These are phyloP conservation scores for Lethenteron camtschaticum DNA, from an alignment of 2,113 vertebrate species.

Conservation along the genomic window DNA sequence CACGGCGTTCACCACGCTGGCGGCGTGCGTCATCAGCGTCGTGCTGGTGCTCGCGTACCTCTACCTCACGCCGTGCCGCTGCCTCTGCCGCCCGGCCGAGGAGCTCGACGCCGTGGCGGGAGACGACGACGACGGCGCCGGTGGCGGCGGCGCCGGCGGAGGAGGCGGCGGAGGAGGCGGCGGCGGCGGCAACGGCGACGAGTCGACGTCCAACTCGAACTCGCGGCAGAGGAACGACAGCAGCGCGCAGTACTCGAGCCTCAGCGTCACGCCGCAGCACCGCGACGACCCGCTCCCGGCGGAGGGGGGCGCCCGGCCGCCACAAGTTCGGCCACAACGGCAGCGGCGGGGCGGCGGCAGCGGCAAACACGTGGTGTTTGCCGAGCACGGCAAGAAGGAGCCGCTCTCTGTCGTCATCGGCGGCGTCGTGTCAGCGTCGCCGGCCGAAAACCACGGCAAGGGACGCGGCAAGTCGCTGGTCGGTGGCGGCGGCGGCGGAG, in stretches of 20 bases:
- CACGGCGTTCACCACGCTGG: constrained; percentile 85
- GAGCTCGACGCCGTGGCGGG: constrained; percentile 11
- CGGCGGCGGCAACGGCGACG: background rate
- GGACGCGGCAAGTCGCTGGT: constrained; percentile 61
- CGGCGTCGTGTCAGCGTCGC: constrained; percentile 30
- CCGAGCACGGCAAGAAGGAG: constrained; percentile 31
- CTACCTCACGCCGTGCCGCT: constrained; percentile 80
- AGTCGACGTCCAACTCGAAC: no score
- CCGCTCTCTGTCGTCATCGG: constrained; percentile 64
- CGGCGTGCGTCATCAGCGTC: constrained; percentile 78
- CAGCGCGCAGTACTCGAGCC: constrained; percentile 80
- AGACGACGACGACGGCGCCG: background rate
- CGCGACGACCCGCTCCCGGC: background rate
- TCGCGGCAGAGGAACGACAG: constrained; percentile 40
- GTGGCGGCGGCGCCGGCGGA: background rate
- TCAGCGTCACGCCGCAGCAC: constrained; percentile 46
- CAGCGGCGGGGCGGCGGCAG: constrained; percentile 25
- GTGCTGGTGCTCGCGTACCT: constrained; percentile 84
- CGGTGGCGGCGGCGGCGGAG: constrained; percentile 37
- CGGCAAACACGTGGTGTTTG: constrained; percentile 39
- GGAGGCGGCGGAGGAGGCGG: background rate
- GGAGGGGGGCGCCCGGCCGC: background rate
- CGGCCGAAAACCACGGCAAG: constrained; percentile 12
- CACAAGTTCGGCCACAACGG: constrained; percentile 34
- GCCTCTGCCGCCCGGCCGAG: constrained; percentile 40